phyloP scores from a whole-genome alignment of 2,797 vertebrate genomes.

The Neosilurus mollespiculum region DNA sequence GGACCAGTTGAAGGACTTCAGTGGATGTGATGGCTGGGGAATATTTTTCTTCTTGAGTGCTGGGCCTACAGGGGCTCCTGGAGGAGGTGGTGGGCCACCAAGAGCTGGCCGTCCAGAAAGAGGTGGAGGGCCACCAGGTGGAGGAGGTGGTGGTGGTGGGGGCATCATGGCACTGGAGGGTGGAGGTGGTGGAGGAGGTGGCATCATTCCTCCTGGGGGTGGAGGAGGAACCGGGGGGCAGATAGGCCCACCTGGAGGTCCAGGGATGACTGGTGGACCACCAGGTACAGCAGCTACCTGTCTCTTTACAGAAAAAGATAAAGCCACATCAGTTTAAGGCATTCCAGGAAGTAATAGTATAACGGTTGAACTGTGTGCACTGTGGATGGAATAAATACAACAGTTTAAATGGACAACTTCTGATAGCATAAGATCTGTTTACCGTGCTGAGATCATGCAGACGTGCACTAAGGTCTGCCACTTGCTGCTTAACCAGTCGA shows the following conservation, averaged over 20 bases:
- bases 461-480: constrained; percentile 81
- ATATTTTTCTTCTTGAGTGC: constrained; percentile 90
- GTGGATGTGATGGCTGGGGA: constrained; percentile 89
- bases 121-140: constrained; percentile 84
- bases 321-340: background rate
- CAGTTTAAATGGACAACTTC: background rate
- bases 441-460: constrained; percentile 91
- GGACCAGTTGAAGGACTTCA: constrained; percentile 98
- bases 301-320: constrained; percentile 40
- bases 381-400: background rate
- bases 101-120: constrained; percentile 80
- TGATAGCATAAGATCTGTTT: constrained; percentile 52
- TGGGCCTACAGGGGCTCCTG: constrained; percentile 83
- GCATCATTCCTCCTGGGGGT: constrained; percentile 74
- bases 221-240: constrained; percentile 65
- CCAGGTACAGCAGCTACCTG: constrained; percentile 74
- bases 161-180: constrained; percentile 61
- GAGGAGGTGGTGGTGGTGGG: constrained; percentile 75
- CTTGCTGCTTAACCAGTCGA: constrained; percentile 93
- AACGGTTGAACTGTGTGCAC: background rate
- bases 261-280: constrained; percentile 70
- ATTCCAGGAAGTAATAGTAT: background rate
- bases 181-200: constrained; percentile 72
- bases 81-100: constrained; percentile 82
- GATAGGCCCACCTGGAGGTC: constrained; percentile 58